Evolutionary conservation across 2,797 vertebrate species (phyloP), one percentile per base, ranked within the genome.

Genomic region (Setipinna tenuifilis): DNA sequence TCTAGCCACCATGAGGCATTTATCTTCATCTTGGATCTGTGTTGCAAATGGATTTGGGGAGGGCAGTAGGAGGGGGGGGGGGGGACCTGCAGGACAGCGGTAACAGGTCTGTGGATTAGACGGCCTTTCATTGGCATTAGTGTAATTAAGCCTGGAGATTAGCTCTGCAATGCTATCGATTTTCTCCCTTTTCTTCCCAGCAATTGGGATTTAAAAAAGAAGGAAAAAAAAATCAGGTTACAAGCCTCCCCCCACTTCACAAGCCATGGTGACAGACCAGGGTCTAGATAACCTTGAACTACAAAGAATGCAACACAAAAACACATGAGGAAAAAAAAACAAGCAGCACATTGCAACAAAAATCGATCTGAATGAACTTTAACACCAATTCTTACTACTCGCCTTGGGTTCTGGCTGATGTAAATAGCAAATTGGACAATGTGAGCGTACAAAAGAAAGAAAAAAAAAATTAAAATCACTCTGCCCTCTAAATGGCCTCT

Each of bases 101-200:
- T 78, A 41, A 57, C 44, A 75, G 78, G 48, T 81, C 83, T 80
- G 61, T 10, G 81, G 81, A 82, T 85, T 84, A 87, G 89, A 83
- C 68, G 21, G 10, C 83, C 82, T 87, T 83, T 85, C 83, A 85
- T 84, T 86, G 82, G 83, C 68, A 85, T 87, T 82, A 84, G 75
- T 58, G 31, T 75, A 89, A 87, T 90, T 88, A 87, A 85, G 85
- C 28, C 41, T 50, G 28, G 21, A 82, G 48, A 86, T 85, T 57
- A 87, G 85, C 58, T 35, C 80, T 19, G 82, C 61, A 57, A 85
- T 61, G 83, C 65, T 78, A 85, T 82, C 41, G 87, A 88, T 87
- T 87, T 86, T 84, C 86, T 85, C 84, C 57, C 21, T 12, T 58
- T 82, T 86, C 71, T 86, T 83, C 48, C 59, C 83, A 41, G 62